A percentile compares a stretch with the other conserved stretches of the same genome.
Conservation (phyloP, 2,797 vertebrate species). For the Hydrocynus forskahlii region DNA sequence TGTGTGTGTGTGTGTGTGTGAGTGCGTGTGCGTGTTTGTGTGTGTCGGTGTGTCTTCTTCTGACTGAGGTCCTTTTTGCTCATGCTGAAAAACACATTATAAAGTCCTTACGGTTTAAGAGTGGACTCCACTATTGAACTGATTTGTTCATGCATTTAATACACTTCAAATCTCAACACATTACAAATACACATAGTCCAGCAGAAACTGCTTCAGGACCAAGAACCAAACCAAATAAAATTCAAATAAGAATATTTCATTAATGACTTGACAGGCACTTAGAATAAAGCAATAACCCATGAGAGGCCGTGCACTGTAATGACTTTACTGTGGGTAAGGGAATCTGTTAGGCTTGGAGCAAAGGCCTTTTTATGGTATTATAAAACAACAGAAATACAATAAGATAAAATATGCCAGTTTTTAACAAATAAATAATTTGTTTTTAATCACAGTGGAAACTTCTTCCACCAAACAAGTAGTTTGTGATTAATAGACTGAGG, state of each 20-base stretch:
- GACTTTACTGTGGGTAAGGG: background rate
- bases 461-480: too few relatives aligned
- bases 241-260: background rate
- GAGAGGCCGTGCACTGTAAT: background rate
- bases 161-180: conserved; percentile 3
- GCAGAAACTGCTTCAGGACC: background rate
- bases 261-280: background rate
- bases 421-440: background rate
- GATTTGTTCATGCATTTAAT: conserved; percentile 10
- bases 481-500: too few relatives aligned
- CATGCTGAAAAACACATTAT: conserved; percentile 28
- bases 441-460: background rate
- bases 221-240: background rate
- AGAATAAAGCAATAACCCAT: background rate
- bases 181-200: background rate
- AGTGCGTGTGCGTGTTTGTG: conserved; percentile 46
- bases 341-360: background rate
- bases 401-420: background rate
- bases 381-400: background rate
- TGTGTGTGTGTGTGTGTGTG: conserved; percentile 53
- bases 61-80: conserved; percentile 14
- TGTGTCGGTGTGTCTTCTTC: conserved; percentile 29
- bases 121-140: background rate
- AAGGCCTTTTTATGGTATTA: background rate
- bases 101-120: conserved; percentile 1